These are phyloP conservation scores for Nymphalis c-album DNA, from an alignment of 2,888 invertebrate species.

Conservation along the genomic window DNA sequence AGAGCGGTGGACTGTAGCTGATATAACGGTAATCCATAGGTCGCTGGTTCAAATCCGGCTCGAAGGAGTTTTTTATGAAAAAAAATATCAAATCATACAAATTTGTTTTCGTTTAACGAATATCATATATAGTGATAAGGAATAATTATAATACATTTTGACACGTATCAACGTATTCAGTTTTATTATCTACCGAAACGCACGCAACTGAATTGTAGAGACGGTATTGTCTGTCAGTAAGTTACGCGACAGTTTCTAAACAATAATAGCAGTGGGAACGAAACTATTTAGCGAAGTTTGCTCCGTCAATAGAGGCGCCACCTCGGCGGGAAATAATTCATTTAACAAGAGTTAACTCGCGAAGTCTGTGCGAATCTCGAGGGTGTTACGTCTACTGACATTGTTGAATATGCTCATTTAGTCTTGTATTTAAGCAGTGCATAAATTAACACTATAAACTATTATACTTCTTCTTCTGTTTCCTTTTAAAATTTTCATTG, in stretches of 20 bases:
- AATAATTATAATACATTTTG: constrained; percentile 1
- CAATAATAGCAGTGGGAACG: constrained; percentile 76
- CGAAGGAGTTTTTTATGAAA: constrained; percentile 72
- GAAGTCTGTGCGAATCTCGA: constrained; percentile 53
- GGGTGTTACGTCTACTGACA: constrained; percentile 45
- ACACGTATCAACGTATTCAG: constrained; percentile 21
- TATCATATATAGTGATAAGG: not conserved
- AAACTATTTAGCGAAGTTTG: constrained; percentile 79
- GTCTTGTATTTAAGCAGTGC: constrained; percentile 36
- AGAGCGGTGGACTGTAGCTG: constrained; percentile 81
- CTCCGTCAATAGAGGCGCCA: constrained; percentile 76
- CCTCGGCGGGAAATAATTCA: constrained; percentile 75
- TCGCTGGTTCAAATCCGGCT: constrained; percentile 86
- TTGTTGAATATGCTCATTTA: constrained; percentile 51
- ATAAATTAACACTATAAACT: constrained; percentile 22
- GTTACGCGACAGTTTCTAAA: constrained; percentile 71
- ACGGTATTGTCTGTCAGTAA: constrained; percentile 62
- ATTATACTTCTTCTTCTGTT: not conserved
- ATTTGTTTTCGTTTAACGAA: not conserved
- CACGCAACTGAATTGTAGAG: constrained; percentile 42
- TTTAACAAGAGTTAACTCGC: constrained; percentile 70
- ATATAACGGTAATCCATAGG: constrained; percentile 77
- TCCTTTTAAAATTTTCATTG: not conserved
- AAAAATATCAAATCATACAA: not conserved
- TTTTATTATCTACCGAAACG: constrained; percentile 30